Evolutionary conservation across 2,113 vertebrate genomes (phyloP), one percentile per base, ranked within the genome.

Genomic region (Pseudois nayaur): DNA sequence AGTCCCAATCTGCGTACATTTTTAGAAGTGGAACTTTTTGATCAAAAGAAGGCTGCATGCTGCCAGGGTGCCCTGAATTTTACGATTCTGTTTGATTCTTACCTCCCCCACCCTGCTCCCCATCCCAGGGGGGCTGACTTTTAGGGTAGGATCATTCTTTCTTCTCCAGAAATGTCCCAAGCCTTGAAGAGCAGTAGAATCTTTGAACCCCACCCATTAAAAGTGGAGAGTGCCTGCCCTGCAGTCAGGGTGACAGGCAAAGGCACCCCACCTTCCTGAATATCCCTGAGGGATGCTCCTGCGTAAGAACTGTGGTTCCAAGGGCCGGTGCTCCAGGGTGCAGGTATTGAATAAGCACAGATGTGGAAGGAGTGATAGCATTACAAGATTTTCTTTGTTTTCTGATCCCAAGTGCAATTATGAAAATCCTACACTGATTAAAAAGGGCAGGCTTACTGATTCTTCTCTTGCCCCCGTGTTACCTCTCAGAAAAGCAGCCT

Each of bases 261-360:
- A 40, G 67, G 36, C 11, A 25, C 4, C 15, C 36, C 14, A 5
- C 10, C n/a, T 81, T 33, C 45, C 31, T 62, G 1, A 27, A 1
- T 45, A 54, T 40, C 36, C 54, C 25, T 10, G 1, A 40, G 62
- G 23, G 62, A 4, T 6, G 12, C 27, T 48, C 16, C 21, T 5
- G 29, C 6, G 1, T 23, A 27, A 40, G 94, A 33, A 21, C 6
- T 19, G 5, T 2, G 11, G n/a, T 57, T 33, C 55, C 36, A 8
- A 29, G 25, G 5, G 17, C 15, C 0, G 0, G 21, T 12, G 17
- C 31, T 50, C 0, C 2, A 0, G 40, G 67, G 45, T 8, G 6
- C 14, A 81, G 33, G 67, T 50, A 27, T 3, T 23, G 31, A n/a
- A 11, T 31, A 45, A 43, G 83, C 60, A n/a, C 6, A 3, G 59